phyloP scores from a whole-genome alignment of 2,113 vertebrate genomes.

The Halichoerus grypus region DNA sequence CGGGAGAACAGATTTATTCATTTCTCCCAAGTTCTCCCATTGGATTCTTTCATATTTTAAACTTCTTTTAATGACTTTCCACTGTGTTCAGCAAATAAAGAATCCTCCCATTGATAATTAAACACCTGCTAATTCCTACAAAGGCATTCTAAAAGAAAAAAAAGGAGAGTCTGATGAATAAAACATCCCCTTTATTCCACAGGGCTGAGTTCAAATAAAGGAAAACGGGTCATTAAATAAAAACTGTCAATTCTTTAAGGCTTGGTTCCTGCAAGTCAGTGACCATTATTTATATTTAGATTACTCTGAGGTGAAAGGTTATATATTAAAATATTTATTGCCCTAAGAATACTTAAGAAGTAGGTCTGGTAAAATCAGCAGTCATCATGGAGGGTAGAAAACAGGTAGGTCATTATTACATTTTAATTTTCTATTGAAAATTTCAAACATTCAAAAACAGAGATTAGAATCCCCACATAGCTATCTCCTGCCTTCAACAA shows the following conservation, averaged over 20 bases:
- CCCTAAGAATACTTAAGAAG: slow-evolving; percentile 16
- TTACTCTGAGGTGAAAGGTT: slow-evolving; percentile 44
- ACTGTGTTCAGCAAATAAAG: slow-evolving; percentile 67
- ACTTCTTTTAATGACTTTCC: slow-evolving; percentile 65
- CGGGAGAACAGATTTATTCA: slow-evolving; percentile 12
- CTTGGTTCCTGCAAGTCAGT: background rate
- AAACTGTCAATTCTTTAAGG: slow-evolving; percentile 53
- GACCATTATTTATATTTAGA: slow-evolving; percentile 12
- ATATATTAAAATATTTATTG: slow-evolving; percentile 64
- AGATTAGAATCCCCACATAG: background rate
- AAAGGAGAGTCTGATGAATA: slow-evolving; percentile 68
- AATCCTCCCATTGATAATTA: slow-evolving; percentile 78
- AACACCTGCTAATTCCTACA: slow-evolving; percentile 79
- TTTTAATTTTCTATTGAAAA: slow-evolving; percentile 9
- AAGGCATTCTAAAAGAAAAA: slow-evolving; percentile 54
- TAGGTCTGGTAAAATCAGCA: slow-evolving; percentile 40
- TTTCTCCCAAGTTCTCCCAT: slow-evolving; percentile 47
- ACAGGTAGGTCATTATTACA: background rate
- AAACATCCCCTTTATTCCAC: slow-evolving; percentile 66
- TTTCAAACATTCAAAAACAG: slow-evolving; percentile 20
- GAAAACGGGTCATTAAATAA: slow-evolving; percentile 72
- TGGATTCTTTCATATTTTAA: slow-evolving; percentile 65
- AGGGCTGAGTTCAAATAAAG: slow-evolving; percentile 68
- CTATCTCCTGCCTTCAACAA: background rate
- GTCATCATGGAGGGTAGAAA: background rate